A percentile compares a stretch with the other conserved stretches of the same genome.
phyloP scores from a whole-genome alignment of 1,140 invertebrate genomes.

The Drosophila jambulina region DNA sequence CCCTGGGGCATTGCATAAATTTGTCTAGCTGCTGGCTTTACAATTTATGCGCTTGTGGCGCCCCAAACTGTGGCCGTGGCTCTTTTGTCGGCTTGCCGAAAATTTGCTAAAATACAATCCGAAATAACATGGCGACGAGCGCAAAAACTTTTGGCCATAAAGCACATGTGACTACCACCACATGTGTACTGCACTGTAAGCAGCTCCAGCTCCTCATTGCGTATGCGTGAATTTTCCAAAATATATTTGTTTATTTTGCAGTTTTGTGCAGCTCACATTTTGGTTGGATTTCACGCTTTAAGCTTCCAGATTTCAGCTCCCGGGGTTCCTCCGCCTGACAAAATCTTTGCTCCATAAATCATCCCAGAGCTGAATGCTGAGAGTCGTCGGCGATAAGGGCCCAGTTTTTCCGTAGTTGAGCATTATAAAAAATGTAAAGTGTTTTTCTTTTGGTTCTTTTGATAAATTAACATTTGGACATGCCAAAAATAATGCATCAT shows the following conservation, averaged over 20 bases:
- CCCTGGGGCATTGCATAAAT: conserved; percentile 66
- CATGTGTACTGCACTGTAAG: background rate
- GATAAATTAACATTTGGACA: conserved; percentile 38
- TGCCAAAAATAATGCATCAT: conserved; percentile 3
- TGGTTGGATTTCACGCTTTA: conserved; percentile 38
- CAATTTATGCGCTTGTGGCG: conserved; percentile 73
- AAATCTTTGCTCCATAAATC: conserved; percentile 62
- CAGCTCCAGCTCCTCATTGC: conserved; percentile 6
- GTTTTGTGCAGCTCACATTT: conserved; percentile 27
- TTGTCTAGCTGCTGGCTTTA: conserved; percentile 68
- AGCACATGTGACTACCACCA: conserved; percentile 71
- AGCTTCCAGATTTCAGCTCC: conserved; percentile 25
- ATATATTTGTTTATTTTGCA: conserved; percentile 58
- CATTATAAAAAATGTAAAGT: conserved; percentile 48
- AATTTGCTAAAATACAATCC: conserved; percentile 79
- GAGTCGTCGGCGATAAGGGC: conserved; percentile 59
- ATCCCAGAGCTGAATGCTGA: conserved; percentile 51
- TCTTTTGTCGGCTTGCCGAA: conserved; percentile 72
- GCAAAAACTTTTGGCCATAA: conserved; percentile 73
- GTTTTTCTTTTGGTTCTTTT: conserved; percentile 21
- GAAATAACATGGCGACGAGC: conserved; percentile 33
- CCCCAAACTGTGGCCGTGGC: conserved; percentile 64
- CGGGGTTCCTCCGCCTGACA: background rate
- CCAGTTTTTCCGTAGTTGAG: conserved; percentile 32
- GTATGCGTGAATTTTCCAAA: conserved; percentile 27